Conservation (phyloP, 2,888 invertebrate species). For the Drosophila koepferae region DNA sequence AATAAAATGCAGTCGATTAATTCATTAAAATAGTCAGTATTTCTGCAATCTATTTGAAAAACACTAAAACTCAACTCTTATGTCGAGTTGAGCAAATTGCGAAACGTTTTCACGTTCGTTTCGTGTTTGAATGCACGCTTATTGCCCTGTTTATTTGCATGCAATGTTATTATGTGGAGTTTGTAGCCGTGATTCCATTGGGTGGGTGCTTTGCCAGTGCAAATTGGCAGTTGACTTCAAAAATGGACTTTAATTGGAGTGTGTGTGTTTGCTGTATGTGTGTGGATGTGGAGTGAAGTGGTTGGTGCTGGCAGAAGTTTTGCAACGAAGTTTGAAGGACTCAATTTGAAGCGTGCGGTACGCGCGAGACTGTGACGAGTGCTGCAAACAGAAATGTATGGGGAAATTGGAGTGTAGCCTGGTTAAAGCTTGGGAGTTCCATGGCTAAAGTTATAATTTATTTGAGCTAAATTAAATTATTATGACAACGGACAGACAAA, state of each 20-base stretch:
- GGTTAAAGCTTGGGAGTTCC: conserved; percentile 17
- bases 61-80: conserved; percentile 9
- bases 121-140: conserved; percentile 41
- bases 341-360: conserved; percentile 67
- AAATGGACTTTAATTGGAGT: conserved; percentile 74
- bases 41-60: background rate
- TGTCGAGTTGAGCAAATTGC: conserved; percentile 26
- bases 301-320: conserved; percentile 41
- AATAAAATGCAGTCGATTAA: background rate
- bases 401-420: conserved; percentile 4
- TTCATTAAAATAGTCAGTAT: background rate
- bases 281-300: conserved; percentile 17
- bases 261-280: conserved; percentile 32
- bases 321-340: conserved; percentile 67
- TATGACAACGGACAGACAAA: conserved; percentile 52
- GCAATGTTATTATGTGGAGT: conserved; percentile 63
- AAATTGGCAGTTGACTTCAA: conserved; percentile 77
- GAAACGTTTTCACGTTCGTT: conserved; percentile 59
- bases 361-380: conserved; percentile 69
- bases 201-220: conserved; percentile 31
- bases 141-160: conserved; percentile 71
- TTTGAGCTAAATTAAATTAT: conserved; percentile 79
- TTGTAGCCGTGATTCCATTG: conserved; percentile 32
- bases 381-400: conserved; percentile 15
- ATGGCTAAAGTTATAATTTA: conserved; percentile 69